Evolutionary conservation across 2,797 vertebrate species (phyloP).

Genomic region (Chrysocyon brachyurus): DNA sequence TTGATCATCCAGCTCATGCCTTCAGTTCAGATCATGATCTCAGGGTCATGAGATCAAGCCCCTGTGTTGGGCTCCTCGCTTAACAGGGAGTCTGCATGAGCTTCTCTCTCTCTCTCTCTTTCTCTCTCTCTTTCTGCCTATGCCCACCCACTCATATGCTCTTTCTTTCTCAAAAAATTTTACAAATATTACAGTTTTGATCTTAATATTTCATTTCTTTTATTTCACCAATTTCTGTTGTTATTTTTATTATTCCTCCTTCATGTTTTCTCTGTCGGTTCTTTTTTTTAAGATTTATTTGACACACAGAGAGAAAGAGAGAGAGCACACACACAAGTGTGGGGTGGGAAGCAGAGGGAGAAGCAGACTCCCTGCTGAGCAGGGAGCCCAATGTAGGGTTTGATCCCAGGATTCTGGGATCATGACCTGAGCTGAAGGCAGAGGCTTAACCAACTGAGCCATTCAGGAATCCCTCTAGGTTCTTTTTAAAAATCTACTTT

Average conservation of each 20-base stretch:
- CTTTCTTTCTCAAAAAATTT: too few species aligned
- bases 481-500: background rate
- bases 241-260: background rate
- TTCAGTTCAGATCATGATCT: background rate
- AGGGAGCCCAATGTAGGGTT: too few species aligned
- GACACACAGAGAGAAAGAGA: too few species aligned
- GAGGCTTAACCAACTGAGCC: too few species aligned
- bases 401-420: too few species aligned
- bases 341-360: too few species aligned
- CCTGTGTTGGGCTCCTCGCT: background rate
- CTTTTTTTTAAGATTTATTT: background rate
- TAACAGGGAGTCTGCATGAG: background rate
- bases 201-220: background rate
- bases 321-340: too few species aligned
- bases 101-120: background rate
- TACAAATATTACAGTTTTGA: background rate
- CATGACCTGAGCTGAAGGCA: too few species aligned
- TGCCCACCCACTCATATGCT: too few species aligned
- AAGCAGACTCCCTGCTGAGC: too few species aligned
- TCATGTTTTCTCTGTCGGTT: background rate
- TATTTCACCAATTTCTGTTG: slow-evolving; percentile 4
- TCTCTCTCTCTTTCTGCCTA: too few species aligned
- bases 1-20: background rate
- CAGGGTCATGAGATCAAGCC: background rate
- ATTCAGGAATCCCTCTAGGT: background rate